phyloP scores from a whole-genome alignment of 2,888 invertebrate genomes.

The Kuschelorhynchus macadamiae region DNA sequence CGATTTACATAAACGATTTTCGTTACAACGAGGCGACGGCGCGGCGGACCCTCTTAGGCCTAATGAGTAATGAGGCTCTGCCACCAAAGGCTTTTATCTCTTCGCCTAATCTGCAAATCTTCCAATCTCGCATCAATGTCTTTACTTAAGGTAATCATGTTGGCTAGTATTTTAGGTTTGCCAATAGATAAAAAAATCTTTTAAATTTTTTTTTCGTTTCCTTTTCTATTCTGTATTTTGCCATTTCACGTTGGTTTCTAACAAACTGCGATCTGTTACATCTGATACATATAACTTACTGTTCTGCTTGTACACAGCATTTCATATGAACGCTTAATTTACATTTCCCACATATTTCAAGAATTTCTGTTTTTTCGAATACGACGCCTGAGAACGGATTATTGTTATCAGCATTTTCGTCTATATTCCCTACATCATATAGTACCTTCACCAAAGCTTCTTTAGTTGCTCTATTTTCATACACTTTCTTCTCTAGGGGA shows the following conservation, averaged over 20 bases:
- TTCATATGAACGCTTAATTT: slow-evolving; percentile 37
- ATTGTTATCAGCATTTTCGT: too few species aligned
- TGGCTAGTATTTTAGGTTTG: too few species aligned
- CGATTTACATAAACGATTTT: too few species aligned
- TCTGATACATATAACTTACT: slow-evolving; percentile 2
- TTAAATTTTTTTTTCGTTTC: slow-evolving; percentile 2
- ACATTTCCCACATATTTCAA: slow-evolving; percentile 29
- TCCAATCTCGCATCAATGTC: too few species aligned
- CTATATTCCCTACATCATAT: neutral
- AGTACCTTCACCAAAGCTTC: slow-evolving; percentile 1
- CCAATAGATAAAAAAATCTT: too few species aligned
- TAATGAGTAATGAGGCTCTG: too few species aligned
- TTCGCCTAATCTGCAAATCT: too few species aligned
- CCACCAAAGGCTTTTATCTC: too few species aligned
- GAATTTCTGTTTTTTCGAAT: slow-evolving; percentile 17
- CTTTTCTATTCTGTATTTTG: neutral
- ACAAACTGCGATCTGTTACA: slow-evolving; percentile 6
- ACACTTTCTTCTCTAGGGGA: slow-evolving; percentile 11
- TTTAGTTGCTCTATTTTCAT: slow-evolving; percentile 8
- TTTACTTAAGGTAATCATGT: too few species aligned
- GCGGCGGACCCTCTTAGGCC: too few species aligned
- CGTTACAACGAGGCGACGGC: too few species aligned
- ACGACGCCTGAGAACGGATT: too few species aligned
- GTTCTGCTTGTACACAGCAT: slow-evolving; percentile 19
- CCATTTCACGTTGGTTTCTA: slow-evolving; percentile 1